A percentile compares a stretch with the other conserved stretches of the same genome.
phyloP scores from a whole-genome alignment of 1,140 invertebrate genomes.

The Hetaerina americana region DNA sequence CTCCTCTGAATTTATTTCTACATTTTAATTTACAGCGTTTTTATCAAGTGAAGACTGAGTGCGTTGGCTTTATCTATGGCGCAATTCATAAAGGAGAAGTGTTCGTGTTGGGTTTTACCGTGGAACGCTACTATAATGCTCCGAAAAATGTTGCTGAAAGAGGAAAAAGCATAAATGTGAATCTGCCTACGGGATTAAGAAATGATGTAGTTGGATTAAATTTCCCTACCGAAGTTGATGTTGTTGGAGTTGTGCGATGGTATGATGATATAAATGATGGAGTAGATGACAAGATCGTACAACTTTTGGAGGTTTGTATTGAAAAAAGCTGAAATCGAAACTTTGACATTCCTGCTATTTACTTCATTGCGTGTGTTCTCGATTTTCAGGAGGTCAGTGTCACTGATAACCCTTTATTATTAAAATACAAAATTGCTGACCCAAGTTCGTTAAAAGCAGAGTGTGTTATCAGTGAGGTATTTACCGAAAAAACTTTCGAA shows the following conservation, averaged over 20 bases:
- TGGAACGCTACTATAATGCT: background rate
- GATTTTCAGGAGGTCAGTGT: background rate
- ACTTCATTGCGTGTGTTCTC: too few relatives aligned
- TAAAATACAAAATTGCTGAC: background rate
- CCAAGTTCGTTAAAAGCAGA: background rate
- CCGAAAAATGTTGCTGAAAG: too few relatives aligned
- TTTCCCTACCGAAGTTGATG: background rate
- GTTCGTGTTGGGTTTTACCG: background rate
- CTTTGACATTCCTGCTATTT: too few relatives aligned
- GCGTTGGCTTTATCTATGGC: background rate
- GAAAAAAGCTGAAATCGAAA: too few relatives aligned
- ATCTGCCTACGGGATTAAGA: too few relatives aligned
- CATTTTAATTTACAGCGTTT: too few relatives aligned
- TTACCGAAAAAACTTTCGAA: background rate
- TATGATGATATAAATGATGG: background rate
- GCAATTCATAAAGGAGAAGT: background rate
- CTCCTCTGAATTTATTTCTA: too few relatives aligned
- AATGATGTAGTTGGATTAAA: background rate
- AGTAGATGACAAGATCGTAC: background rate
- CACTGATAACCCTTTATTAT: background rate
- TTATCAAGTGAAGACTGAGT: too few relatives aligned
- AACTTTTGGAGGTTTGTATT: background rate
- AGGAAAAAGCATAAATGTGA: too few relatives aligned
- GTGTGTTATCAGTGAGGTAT: background rate
- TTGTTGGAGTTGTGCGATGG: background rate